Percentiles rank a stretch among this genome's conserved stretches.
phyloP scores from a whole-genome alignment of 2,888 invertebrate genomes.

The Steinernema carpocapsae region DNA sequence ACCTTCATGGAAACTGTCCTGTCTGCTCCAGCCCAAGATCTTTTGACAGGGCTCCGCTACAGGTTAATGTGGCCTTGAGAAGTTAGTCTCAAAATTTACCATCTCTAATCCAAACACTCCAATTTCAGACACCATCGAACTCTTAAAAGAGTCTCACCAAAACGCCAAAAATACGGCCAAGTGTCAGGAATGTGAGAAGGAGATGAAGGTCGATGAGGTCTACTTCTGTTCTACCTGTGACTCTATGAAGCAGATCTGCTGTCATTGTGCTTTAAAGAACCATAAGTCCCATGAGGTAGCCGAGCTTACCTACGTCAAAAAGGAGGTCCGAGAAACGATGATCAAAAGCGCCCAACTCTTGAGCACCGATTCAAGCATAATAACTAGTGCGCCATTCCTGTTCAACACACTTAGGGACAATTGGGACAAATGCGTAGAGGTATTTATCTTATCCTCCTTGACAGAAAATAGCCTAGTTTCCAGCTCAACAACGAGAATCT shows the following conservation, averaged over 20 bases:
- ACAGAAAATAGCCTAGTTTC: neutral
- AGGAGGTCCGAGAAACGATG: neutral
- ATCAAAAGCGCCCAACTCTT: slow-evolving; percentile 3
- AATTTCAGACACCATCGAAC: neutral
- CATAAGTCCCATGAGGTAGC: slow-evolving; percentile 15
- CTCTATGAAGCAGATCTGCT: slow-evolving; percentile 25
- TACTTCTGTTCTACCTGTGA: slow-evolving; percentile 2
- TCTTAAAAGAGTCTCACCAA: neutral
- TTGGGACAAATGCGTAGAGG: no score
- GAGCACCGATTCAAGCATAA: no score
- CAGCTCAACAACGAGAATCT: neutral
- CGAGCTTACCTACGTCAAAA: slow-evolving; percentile 16
- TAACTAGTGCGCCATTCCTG: no score
- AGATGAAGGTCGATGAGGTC: neutral
- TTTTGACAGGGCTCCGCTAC: neutral
- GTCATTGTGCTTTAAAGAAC: slow-evolving; percentile 14
- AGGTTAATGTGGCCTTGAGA: neutral
- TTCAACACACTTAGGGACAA: no score
- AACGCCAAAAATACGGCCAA: neutral
- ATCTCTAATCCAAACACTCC: neutral
- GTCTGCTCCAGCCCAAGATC: neutral
- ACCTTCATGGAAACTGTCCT: neutral
- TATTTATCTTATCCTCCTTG: no score
- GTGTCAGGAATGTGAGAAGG: neutral
- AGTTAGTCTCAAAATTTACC: neutral